Base-by-base conservation (phyloP, 2,888 invertebrate species). In the Aphodius sticticus region DNA sequence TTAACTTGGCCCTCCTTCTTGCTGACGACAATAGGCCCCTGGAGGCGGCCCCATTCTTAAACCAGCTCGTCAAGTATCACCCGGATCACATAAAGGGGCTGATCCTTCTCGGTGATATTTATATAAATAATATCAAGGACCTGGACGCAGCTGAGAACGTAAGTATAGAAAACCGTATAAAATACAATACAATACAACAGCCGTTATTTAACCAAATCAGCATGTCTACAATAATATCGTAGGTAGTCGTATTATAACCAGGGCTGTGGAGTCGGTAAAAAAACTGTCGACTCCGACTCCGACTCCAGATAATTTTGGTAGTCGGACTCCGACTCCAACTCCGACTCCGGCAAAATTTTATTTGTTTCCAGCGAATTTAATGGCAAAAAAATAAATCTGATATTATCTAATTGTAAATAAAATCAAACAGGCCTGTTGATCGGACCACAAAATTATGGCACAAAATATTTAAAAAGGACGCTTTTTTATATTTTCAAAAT, bases 81-180 rank as follows among this genome's bases (percentile, higher is more conserved):
- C 96, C 98, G 0, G 96, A 97, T 88, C 98, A 99, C 88, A 94
- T 96, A 12, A 99, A 99, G 90, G 98, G 98, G 69, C 91, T 98
- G 81, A 97, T 99, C 84, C 91, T 99, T 53, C 91, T 98, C 14
- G 98, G 98, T 12, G 98, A 99, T 88, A 97, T 99, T 86, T 98
- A 98, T 89, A 97, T 99, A 82, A 99, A 98, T 89, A 95, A 96
- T 83, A 95, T 98, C 86, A 97, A 97, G 87, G 97, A 99, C 89
- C 89, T 98, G 86, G 96, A 97, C 88, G 96, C 97, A 2, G 99
- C 99, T 16, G 98, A 98, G 90, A 95, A 95, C 89, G 97, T 97
- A 87, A 93, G 93, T 91, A 79, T 70, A 16, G 26, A 26, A 26
- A 26, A 26, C 26, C 1, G 26, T 26, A 26, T 26, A 26, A 1